Conservation (phyloP, 2,113 vertebrate genomes). For the pig (Sus scrofa) region DNA sequence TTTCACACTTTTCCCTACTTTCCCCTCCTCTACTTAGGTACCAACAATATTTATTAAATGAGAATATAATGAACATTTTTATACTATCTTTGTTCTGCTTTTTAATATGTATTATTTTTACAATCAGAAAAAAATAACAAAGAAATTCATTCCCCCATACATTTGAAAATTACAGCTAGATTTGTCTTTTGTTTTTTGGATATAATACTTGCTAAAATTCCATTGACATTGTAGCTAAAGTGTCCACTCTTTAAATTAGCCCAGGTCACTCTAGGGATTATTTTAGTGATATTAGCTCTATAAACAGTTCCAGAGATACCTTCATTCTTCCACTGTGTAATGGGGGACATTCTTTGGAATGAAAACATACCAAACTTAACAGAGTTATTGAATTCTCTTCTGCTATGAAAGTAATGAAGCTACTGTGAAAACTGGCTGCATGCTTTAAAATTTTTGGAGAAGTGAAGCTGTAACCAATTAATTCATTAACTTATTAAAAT, state of each 20-base stretch:
- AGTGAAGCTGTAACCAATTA: neutral
- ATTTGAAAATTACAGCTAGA: neutral
- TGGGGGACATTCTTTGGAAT: neutral
- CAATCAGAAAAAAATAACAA: neutral
- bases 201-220: conserved; percentile 59
- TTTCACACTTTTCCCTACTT: neutral
- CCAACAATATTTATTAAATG: conserved; percentile 8
- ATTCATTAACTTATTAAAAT: conserved; percentile 47
- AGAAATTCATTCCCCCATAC: neutral
- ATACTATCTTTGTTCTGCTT: neutral
- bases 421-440: neutral
- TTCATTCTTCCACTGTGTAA: neutral
- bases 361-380: conserved; percentile 35
- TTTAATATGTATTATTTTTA: conserved; percentile 33
- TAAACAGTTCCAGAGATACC: neutral
- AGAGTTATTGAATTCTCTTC: conserved; percentile 4
- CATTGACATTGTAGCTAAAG: neutral
- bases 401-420: neutral
- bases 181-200: conserved; percentile 37
- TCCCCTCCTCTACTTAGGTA: neutral
- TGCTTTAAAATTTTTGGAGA: conserved; percentile 47
- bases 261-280: neutral
- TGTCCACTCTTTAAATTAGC: neutral
- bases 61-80: conserved; percentile 24
- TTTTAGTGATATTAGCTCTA: neutral